phyloP scores from a whole-genome alignment of 2,888 invertebrate species.

The Drosophila kuntzei region DNA sequence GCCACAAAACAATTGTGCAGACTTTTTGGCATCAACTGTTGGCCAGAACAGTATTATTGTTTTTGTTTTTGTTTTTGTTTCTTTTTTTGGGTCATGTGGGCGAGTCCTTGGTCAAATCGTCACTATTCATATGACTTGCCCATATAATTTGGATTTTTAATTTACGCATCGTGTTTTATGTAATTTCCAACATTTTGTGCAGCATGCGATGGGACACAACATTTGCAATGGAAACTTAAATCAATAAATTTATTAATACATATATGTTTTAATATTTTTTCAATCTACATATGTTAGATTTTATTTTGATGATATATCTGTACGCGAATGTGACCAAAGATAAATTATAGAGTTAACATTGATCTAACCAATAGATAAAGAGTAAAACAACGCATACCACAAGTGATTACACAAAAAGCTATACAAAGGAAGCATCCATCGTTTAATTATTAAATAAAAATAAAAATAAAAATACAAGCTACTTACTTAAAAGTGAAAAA shows the following conservation, averaged over 20 bases:
- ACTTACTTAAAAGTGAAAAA: constrained; percentile 30
- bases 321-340: too few relatives aligned
- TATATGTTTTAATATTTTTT: too few relatives aligned
- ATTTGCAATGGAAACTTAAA: background rate
- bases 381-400: too few relatives aligned
- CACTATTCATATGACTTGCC: constrained; percentile 8
- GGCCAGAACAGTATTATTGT: constrained; percentile 6
- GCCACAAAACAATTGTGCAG: constrained; percentile 66
- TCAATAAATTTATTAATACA: background rate
- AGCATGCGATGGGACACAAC: background rate
- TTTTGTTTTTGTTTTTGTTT: background rate
- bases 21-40: constrained; percentile 70
- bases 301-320: too few relatives aligned
- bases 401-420: background rate
- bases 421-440: background rate
- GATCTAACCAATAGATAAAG: too few relatives aligned
- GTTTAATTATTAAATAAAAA: constrained; percentile 44
- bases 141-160: constrained; percentile 35
- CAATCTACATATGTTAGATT: too few relatives aligned
- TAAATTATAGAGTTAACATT: too few relatives aligned
- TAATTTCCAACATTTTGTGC: constrained; percentile 13
- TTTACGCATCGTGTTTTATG: constrained; percentile 24
- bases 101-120: constrained; percentile 57
- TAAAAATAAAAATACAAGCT: constrained; percentile 48
- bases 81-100: constrained; percentile 29